phyloP scores from a whole-genome alignment of 1,140 invertebrate genomes.

The Mercenaria mercenaria region DNA sequence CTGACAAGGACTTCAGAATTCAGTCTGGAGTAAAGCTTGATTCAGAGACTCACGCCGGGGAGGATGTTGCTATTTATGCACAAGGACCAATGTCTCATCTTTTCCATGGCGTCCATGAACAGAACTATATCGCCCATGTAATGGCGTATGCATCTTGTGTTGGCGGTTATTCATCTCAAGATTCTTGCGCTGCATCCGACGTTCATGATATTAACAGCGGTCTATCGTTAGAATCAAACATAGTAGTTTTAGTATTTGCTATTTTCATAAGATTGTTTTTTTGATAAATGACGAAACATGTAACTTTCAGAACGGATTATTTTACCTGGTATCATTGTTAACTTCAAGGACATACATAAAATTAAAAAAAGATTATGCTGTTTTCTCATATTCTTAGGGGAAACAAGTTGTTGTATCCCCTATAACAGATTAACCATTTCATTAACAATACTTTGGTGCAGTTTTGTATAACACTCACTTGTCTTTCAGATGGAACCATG shows the following conservation, averaged over 20 bases:
- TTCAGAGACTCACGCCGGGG: slow-evolving; percentile 85
- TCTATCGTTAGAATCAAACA: neutral
- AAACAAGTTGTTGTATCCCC: too few species aligned
- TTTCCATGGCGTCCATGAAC: slow-evolving; percentile 96
- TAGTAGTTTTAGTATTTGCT: neutral
- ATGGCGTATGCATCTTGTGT: slow-evolving; percentile 88
- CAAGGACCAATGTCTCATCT: slow-evolving; percentile 94
- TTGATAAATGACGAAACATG: neutral
- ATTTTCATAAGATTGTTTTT: neutral
- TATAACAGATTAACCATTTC: too few species aligned
- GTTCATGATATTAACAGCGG: neutral
- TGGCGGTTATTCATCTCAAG: slow-evolving; percentile 72
- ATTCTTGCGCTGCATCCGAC: slow-evolving; percentile 34
- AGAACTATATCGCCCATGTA: slow-evolving; percentile 95
- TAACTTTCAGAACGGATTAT: too few species aligned
- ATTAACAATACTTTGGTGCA: too few species aligned
- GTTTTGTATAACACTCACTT: too few species aligned
- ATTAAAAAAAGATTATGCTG: too few species aligned
- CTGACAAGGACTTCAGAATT: slow-evolving; percentile 67
- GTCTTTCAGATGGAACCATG: too few species aligned
- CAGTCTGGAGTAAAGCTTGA: slow-evolving; percentile 89
- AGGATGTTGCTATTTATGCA: slow-evolving; percentile 85
- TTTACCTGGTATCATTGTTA: too few species aligned
- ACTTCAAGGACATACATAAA: too few species aligned
- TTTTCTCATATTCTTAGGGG: too few species aligned